Evolutionary conservation across 2,113 vertebrate species (phyloP).

Genomic region (Nettapus auritus): DNA sequence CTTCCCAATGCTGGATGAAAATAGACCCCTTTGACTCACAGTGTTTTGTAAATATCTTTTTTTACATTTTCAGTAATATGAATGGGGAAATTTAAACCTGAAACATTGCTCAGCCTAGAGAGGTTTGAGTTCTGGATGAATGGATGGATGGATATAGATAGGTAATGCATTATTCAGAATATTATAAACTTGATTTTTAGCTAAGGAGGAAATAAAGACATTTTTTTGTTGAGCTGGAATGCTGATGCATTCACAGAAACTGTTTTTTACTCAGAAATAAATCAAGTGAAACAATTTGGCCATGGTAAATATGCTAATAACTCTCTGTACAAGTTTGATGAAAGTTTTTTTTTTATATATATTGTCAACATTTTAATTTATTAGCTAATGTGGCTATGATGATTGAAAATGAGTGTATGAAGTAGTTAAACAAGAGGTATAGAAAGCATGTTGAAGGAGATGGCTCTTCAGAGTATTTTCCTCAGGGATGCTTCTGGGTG

Average conservation of each 20-base stretch:
- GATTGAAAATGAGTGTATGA: neutral
- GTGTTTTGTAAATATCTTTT: neutral
- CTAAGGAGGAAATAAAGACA: neutral
- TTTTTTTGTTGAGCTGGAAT: neutral
- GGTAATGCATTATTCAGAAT: constrained; percentile 41
- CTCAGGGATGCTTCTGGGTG: neutral
- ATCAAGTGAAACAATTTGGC: constrained; percentile 32
- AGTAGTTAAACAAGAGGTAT: constrained; percentile 5
- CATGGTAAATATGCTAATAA: constrained; percentile 45
- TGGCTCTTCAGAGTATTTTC: neutral
- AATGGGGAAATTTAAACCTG: constrained; percentile 16
- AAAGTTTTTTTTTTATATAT: neutral
- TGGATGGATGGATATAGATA: constrained; percentile 18
- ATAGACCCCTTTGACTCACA: neutral
- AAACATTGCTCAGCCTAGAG: neutral
- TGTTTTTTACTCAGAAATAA: constrained; percentile 39
- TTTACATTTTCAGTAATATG: constrained; percentile 6
- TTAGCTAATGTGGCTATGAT: constrained; percentile 3
- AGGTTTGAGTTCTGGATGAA: constrained; percentile 36
- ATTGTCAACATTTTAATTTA: constrained; percentile 15
- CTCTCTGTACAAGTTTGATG: constrained; percentile 42
- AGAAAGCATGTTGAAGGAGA: neutral
- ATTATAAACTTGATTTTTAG: constrained; percentile 23
- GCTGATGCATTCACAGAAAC: neutral
- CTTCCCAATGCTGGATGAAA: neutral